Evolutionary conservation across 2,888 invertebrate genomes (phyloP), one percentile per base, ranked within the genome.

Genomic region (Stomorhina lunata): DNA sequence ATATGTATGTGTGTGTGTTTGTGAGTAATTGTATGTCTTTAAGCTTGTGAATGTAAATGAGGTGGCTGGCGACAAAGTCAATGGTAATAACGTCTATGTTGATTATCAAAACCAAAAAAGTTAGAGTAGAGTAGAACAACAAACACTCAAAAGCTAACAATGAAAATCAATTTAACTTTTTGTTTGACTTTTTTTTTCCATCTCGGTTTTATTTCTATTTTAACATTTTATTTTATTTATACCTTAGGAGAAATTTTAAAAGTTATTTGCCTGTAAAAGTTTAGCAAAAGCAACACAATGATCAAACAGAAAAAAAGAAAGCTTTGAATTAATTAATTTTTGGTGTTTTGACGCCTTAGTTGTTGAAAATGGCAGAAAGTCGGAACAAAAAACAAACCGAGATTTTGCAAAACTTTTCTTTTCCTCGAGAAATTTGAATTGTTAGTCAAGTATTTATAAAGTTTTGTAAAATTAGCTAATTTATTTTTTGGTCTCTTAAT

Each of bases 121-220:
- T 71, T 32, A 61, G 48, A 37, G 32, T n/a, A 29, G 15, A 69
- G 71, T n/a, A 59, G 45, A 34, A 66, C 53, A 65, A 50, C 15
- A 59, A 65, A 53, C 61, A 69, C 79, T 79, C 75, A 66, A 79
- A 82, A 76, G 75, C 71, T 71, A 79, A 84, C 84, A 84, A 84
- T 84, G 83, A 80, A 84, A 84, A 80, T 84, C 83, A 84, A 84
- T 84, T 84, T 80, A 84, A 84, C 83, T 84, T 84, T 83, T 84
- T 83, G 72, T 77, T 80, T 55, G 72, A 84, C 55, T 81, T 80
- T 59, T 61, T 32, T 66, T 69, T 29, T 65, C n/a, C 32, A 40
- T 40, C 34, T 20, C 27, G 10, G 9, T 71, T 75, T 71, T 65
- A 37, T 4, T 45, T 61, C 48, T 32, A 22, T 61, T 45, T 25